Evolutionary conservation across 2,797 vertebrate species (phyloP).

Genomic region (Coccyzus lansbergi): DNA sequence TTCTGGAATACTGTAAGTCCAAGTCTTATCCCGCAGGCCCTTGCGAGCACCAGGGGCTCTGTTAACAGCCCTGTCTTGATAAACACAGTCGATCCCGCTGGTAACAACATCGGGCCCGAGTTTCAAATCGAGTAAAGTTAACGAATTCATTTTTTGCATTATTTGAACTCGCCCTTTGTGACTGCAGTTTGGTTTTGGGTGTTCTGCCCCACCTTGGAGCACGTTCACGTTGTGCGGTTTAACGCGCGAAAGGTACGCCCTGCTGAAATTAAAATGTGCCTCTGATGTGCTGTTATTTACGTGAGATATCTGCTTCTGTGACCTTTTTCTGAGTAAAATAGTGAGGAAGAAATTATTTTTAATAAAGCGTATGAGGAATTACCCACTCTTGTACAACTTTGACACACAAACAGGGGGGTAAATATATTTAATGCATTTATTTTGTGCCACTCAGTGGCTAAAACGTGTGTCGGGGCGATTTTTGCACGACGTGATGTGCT

Average conservation of each 20-base stretch:
- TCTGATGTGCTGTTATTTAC: accelerated
- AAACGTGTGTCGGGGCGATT: accelerated
- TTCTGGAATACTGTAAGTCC: slow-evolving; percentile 39
- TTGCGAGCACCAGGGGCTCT: not conserved
- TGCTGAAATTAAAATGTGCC: not conserved
- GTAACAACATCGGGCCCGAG: not conserved
- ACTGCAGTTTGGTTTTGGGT: not conserved
- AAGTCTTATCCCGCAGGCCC: not conserved
- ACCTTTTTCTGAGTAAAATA: not conserved
- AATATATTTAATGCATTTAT: accelerated
- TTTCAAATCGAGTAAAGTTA: not conserved
- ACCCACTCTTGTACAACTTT: accelerated
- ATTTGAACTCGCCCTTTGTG: not conserved
- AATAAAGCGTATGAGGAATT: accelerated
- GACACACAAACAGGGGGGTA: accelerated
- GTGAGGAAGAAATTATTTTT: not conserved
- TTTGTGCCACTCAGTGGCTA: not conserved
- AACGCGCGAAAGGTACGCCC: accelerated
- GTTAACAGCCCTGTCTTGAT: not conserved
- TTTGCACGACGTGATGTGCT: accelerated
- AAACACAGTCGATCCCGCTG: not conserved
- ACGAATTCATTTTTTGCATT: not conserved
- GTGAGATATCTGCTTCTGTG: accelerated
- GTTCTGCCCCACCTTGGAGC: not conserved
- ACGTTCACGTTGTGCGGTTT: accelerated